These are phyloP conservation scores for Corythornis madagascariensis DNA, from an alignment of 2,113 vertebrate genomes.

Conservation along the genomic window DNA sequence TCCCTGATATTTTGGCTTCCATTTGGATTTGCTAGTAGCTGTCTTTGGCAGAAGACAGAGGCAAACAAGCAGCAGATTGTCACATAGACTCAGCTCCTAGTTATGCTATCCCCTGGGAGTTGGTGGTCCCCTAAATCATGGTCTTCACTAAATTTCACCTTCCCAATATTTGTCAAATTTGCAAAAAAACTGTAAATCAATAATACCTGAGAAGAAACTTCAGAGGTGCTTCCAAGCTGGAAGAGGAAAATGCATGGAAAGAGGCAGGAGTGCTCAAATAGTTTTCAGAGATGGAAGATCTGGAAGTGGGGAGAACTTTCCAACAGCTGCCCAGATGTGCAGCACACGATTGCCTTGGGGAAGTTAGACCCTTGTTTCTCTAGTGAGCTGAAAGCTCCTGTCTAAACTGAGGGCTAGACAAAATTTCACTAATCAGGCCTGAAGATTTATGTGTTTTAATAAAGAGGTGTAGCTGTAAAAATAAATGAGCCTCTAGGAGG, in stretches of 20 bases:
- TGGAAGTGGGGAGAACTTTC: not conserved
- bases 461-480: slow-evolving; percentile 50
- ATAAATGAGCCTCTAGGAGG: not conserved
- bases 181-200: not conserved
- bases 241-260: not conserved
- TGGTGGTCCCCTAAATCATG: not conserved
- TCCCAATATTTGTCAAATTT: not conserved
- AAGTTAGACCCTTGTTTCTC: not conserved
- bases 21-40: not conserved
- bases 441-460: slow-evolving; percentile 19
- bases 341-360: not conserved
- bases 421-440: not conserved
- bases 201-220: not conserved
- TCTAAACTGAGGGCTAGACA: not conserved
- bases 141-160: not conserved
- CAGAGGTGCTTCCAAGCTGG: not conserved
- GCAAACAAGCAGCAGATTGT: not conserved
- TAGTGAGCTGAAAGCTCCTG: not conserved
- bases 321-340: not conserved
- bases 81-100: not conserved
- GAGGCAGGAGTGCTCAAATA: not conserved
- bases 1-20: not conserved
- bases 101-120: not conserved
- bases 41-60: not conserved
- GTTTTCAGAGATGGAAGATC: not conserved